Base-by-base conservation (phyloP, 2,888 invertebrate genomes). In the Eudemis profundana region DNA sequence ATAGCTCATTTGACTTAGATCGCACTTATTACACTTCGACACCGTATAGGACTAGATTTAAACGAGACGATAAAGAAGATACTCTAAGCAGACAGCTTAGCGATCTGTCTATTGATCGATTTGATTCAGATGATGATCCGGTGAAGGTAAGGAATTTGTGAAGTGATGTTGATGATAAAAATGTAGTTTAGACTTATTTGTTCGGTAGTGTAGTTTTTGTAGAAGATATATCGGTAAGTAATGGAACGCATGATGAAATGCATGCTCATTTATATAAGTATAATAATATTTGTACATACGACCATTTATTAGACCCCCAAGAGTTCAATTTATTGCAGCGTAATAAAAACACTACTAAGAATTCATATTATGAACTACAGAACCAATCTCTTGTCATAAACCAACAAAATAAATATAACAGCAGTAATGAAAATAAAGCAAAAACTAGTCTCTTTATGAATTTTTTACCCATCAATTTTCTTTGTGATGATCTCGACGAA, bases 21-120 rank as follows among this genome's bases (percentile, higher is more conserved):
- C 87, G 90, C 89, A 90, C 90, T 0, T 89, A 85, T 70, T 77
- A 85, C 73, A 87, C 90, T 4, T 89, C 90, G 46, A 86, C 90
- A 42, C 89, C 90, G 49, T 76, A 83, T 86, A 88, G 84, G 81
- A 80, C 83, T 85, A 90, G 85, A 83, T 73, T 75, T 76, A 81
- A 74, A 74, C 75, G 74, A 71, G 68, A 68, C 17, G 75, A 81
- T 61, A 75, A 74, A n/a, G 63, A 63, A 57, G 57, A 50, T 49
- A 17, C 17, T 12, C 29, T 60, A 47, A 65, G 40, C 40, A 63
- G 53, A 51, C 38, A 59, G 3, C 53, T 91, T 50, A 91, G 90
- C 68, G 86, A 90, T 78, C 74, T 92, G 19, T 90, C 90, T 2
- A 78, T 92, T 72, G 89, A 90, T 81, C 88, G 77, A 72, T 79